phyloP scores from a whole-genome alignment of 2,113 vertebrate species.

The Pteruthius melanotis region DNA sequence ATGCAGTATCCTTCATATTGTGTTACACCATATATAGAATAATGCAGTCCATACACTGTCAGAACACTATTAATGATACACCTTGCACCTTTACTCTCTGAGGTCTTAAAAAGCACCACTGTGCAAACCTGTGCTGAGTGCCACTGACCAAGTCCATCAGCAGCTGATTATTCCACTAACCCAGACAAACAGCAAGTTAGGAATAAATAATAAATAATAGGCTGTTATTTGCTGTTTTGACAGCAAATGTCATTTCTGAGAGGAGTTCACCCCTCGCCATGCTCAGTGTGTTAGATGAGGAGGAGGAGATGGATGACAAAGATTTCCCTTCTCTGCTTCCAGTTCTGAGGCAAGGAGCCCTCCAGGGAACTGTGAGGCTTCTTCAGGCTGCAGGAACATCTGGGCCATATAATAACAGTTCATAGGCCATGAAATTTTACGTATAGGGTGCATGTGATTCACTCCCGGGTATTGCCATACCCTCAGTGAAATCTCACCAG shows the following conservation, averaged over 20 bases:
- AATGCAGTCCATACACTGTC: not conserved
- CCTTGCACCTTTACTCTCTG: not conserved
- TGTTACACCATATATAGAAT: not conserved
- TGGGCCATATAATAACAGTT: not conserved
- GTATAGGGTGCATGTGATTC: not conserved
- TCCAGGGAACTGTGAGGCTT: not conserved
- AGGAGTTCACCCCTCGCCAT: fast-evolving
- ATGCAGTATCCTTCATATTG: not conserved
- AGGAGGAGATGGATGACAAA: not conserved
- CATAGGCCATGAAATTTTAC: not conserved
- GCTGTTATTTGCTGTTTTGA: not conserved
- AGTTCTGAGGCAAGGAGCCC: not conserved
- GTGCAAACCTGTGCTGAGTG: not conserved
- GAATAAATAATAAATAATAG: not conserved
- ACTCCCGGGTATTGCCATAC: not conserved
- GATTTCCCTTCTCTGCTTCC: not conserved
- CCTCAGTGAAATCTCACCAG: not conserved
- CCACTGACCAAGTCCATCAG: not conserved
- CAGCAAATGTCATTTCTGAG: not conserved
- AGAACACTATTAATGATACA: not conserved
- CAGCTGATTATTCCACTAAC: not conserved
- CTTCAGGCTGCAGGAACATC: fast-evolving
- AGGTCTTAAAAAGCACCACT: not conserved
- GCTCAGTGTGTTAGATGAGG: not conserved
- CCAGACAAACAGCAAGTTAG: not conserved